Evolutionary conservation across 2,888 invertebrate species (phyloP).

Genomic region (Nasonia oneida): DNA sequence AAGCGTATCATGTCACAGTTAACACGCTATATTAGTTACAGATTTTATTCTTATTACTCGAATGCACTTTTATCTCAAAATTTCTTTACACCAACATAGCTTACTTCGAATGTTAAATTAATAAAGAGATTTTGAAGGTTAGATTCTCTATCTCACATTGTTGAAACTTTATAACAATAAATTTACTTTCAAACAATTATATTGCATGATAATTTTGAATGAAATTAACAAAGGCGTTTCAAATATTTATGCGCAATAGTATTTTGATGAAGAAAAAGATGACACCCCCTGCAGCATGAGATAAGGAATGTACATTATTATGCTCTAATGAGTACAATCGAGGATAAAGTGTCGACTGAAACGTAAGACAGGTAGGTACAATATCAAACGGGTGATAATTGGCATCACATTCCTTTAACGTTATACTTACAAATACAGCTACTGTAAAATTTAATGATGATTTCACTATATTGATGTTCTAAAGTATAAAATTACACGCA

Average conservation of each 20-base stretch:
- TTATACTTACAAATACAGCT: background rate
- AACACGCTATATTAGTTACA: background rate
- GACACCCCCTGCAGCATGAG: background rate
- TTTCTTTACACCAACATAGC: background rate
- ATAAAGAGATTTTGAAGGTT: too few relatives aligned
- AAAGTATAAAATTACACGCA: background rate
- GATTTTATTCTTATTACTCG: background rate
- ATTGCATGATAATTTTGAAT: background rate
- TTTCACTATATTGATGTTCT: background rate
- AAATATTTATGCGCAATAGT: background rate
- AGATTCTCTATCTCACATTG: too few relatives aligned
- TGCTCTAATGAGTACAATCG: slow-evolving; percentile 13
- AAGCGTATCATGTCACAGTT: background rate
- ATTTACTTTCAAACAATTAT: too few relatives aligned
- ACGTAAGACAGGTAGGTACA: background rate
- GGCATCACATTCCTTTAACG: slow-evolving; percentile 20
- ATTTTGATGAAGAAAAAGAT: background rate
- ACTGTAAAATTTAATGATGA: background rate
- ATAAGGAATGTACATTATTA: slow-evolving; percentile 6
- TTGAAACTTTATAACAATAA: too few relatives aligned
- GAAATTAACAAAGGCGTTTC: background rate
- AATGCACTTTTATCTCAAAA: background rate
- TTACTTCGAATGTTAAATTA: too few relatives aligned
- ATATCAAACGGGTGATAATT: slow-evolving; percentile 30
- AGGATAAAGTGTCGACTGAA: slow-evolving; percentile 28